Base-by-base conservation (phyloP, 1,140 invertebrate genomes). In the Drosophila kikkawai region DNA sequence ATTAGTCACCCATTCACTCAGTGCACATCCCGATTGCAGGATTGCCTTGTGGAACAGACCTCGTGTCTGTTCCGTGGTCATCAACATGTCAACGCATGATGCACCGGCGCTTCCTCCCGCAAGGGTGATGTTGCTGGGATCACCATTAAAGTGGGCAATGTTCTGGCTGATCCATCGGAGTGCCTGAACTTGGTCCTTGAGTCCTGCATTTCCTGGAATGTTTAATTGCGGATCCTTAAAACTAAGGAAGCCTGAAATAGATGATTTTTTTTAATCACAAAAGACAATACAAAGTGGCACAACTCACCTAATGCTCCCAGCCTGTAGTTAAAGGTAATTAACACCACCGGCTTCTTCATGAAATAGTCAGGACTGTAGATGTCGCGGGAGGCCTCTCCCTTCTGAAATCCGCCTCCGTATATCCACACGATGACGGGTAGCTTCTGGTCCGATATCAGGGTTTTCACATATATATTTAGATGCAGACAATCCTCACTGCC, bases 401-500 rank as follows among this genome's bases (percentile, higher is more conserved):
- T 75, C 37, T 93, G 90, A 57, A 95, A 95, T 17, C 93, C 94
- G 26, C 95, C 95, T 0, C 95, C 95, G 81, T 95, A 95, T 39
- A 96, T 94, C 92, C 93, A 96, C 0, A 96, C 93, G 87, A 96
- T 94, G 0, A 96, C 95, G 1, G 95, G 94, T 17, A 93, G 55
- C 4, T 78, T 82, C 26, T 29, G 26, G 26, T 77, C 22, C 2
- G 92, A 87, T 17, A 64, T 57, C 34, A 83, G 32, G 6, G 57
- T 58, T 44, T 91, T 91, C 0, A 95, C 95, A 84, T 96, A 97
- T 1, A 98, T 94, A 86, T 98, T 98, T 12, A 98, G 92, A 86
- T 96, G 95, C 1, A 98, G 94, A 79, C 97, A 98, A 87, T 98
- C 96, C 93, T 97, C 96, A n/a, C 92, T 90, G 7, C 95, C 95